Conservation (phyloP, 2,888 invertebrate species). For the Tetheella fluctuosa region DNA sequence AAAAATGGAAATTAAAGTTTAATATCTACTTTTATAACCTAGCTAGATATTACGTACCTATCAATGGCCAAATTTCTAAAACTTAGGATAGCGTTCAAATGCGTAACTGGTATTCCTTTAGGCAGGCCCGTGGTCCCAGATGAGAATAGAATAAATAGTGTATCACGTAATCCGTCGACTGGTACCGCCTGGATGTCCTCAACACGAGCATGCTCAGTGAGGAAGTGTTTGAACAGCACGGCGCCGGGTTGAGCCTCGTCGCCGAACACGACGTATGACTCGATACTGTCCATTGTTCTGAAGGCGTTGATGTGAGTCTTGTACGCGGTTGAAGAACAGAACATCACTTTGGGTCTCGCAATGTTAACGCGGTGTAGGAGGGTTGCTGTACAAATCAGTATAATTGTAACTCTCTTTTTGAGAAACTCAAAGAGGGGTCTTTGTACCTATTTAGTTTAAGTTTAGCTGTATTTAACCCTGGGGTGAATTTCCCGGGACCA, state of each 20-base stretch:
- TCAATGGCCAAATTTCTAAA: neutral
- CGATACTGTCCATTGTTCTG: constrained; percentile 5
- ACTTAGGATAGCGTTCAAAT: constrained; percentile 30
- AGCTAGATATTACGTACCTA: too few relatives aligned
- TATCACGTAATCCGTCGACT: constrained; percentile 40
- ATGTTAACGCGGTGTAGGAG: constrained; percentile 37
- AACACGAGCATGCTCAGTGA: constrained; percentile 24
- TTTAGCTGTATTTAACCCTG: too few relatives aligned
- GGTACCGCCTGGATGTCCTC: constrained; percentile 32
- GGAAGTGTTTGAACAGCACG: constrained; percentile 30
- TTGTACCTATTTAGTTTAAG: too few relatives aligned
- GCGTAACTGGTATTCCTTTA: constrained; percentile 45
- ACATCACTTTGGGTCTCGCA: constrained; percentile 41
- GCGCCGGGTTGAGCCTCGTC: constrained; percentile 20
- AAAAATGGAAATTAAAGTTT: too few relatives aligned
- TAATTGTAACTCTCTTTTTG: too few relatives aligned
- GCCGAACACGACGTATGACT: constrained; percentile 33
- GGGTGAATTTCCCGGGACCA: too few relatives aligned
- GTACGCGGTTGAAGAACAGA: constrained; percentile 36
- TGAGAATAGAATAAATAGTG: constrained; percentile 37
- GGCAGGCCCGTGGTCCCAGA: constrained; percentile 51
- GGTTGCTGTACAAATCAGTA: constrained; percentile 28
- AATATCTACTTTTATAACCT: too few relatives aligned
- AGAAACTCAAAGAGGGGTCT: too few relatives aligned
- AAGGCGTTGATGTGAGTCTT: constrained; percentile 25